Conservation (phyloP, 2,888 invertebrate species). For the Eremobia ochroleuca region DNA sequence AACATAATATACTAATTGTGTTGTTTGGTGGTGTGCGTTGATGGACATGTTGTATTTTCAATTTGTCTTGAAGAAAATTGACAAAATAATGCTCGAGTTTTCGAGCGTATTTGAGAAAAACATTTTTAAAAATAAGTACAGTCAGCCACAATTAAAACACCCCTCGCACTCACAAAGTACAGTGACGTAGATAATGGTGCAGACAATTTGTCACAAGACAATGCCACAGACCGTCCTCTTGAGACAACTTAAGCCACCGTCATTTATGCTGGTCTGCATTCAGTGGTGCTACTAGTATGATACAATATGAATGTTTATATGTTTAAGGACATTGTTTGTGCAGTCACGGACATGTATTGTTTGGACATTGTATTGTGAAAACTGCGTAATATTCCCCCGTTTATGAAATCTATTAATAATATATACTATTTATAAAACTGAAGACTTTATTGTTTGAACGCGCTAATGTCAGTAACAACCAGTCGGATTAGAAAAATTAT, state of each 20-base stretch:
- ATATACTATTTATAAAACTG: too few relatives aligned
- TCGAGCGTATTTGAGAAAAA: too few relatives aligned
- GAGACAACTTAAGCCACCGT: constrained; percentile 67
- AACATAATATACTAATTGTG: too few relatives aligned
- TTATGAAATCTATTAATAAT: neutral
- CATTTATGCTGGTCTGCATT: constrained; percentile 59
- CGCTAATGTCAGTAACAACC: too few relatives aligned
- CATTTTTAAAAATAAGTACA: constrained; percentile 6
- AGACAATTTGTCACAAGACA: constrained; percentile 69
- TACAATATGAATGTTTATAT: constrained; percentile 19
- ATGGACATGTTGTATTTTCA: too few relatives aligned
- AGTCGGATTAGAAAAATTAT: too few relatives aligned
- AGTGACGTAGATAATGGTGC: constrained; percentile 57
- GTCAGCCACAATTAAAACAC: constrained; percentile 37
- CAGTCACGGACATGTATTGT: neutral
- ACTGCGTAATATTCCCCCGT: neutral
- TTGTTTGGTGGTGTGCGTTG: too few relatives aligned
- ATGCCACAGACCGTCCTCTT: constrained; percentile 52
- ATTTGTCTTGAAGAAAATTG: too few relatives aligned
- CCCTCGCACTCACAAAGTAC: constrained; percentile 41
- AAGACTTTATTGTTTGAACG: too few relatives aligned
- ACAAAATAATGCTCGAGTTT: too few relatives aligned
- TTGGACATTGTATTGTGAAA: neutral
- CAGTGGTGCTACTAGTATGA: constrained; percentile 19
- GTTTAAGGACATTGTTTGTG: neutral